Conservation (phyloP, 2,113 vertebrate species). For the Petrocephalus microphthalmus region DNA sequence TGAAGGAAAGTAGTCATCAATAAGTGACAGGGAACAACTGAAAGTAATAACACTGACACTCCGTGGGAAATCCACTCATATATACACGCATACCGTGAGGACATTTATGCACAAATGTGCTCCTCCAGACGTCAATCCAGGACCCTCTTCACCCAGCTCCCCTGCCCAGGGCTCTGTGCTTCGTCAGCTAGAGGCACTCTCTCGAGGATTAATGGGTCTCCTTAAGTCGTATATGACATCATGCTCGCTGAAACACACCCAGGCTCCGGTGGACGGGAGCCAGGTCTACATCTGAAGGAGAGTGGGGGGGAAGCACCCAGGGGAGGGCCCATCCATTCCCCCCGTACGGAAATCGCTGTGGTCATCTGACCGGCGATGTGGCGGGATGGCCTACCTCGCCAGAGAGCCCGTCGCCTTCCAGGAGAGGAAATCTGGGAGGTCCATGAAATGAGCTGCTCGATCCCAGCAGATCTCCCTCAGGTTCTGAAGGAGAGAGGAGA, state of each 20-base stretch:
- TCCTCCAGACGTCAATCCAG: not conserved
- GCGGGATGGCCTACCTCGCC: conserved; percentile 63
- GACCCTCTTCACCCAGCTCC: not conserved
- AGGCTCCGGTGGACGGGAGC: not conserved
- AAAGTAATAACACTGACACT: not conserved
- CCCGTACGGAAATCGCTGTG: not conserved
- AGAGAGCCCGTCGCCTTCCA: conserved; percentile 90
- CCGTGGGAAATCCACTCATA: not conserved
- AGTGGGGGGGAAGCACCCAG: too few species aligned
- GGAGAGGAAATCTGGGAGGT: conserved; percentile 89
- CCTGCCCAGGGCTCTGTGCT: not conserved
- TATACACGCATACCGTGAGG: not conserved
- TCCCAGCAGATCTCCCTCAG: conserved; percentile 56
- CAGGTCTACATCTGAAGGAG: not conserved
- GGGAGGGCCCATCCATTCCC: too few species aligned
- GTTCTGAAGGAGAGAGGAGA: conserved; percentile 45
- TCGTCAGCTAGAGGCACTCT: not conserved
- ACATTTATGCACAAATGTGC: not conserved
- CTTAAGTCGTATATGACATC: conserved; percentile 3
- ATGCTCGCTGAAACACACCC: not conserved
- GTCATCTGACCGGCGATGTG: not conserved
- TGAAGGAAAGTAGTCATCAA: not conserved
- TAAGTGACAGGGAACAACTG: not conserved
- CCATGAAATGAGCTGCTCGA: conserved; percentile 79
- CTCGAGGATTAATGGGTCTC: conserved; percentile 5